Percentiles rank a stretch among this genome's conserved stretches.
phyloP scores from a whole-genome alignment of 2,797 vertebrate species.

The Anableps anableps region DNA sequence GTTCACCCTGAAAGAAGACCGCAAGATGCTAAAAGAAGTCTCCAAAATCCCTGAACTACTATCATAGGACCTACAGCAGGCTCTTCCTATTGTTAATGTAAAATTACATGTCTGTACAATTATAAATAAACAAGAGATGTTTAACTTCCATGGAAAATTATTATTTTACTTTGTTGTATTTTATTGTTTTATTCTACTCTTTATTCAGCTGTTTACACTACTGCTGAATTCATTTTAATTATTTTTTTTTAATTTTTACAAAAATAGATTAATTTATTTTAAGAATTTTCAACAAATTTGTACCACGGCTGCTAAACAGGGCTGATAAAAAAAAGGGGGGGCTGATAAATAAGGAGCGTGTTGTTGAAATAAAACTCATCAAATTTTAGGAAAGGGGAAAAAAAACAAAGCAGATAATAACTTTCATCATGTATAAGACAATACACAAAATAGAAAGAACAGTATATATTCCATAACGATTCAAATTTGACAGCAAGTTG shows the following conservation, averaged over 20 bases:
- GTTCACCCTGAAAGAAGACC: too few relatives aligned
- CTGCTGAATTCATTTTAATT: background rate
- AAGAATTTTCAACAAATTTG: background rate
- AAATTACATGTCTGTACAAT: background rate
- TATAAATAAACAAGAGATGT: background rate
- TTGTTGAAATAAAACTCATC: background rate
- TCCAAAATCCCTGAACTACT: too few relatives aligned
- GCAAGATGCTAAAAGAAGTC: too few relatives aligned
- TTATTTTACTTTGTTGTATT: background rate
- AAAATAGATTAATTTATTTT: background rate
- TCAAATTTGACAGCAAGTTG: background rate
- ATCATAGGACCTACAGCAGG: background rate
- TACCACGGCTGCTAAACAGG: background rate
- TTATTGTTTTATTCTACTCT: background rate
- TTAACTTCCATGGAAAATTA: background rate
- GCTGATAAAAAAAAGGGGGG: background rate
- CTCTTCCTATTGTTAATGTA: too few relatives aligned
- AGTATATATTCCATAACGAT: background rate
- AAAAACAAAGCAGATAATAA: background rate
- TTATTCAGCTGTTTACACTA: background rate
- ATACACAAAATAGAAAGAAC: background rate
- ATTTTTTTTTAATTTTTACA: background rate
- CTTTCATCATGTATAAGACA: background rate
- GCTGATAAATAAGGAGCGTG: background rate
- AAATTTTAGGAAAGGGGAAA: background rate